These are phyloP conservation scores for Choristoneura rosaceana DNA, from an alignment of 2,888 invertebrate species.

Conservation along the genomic window DNA sequence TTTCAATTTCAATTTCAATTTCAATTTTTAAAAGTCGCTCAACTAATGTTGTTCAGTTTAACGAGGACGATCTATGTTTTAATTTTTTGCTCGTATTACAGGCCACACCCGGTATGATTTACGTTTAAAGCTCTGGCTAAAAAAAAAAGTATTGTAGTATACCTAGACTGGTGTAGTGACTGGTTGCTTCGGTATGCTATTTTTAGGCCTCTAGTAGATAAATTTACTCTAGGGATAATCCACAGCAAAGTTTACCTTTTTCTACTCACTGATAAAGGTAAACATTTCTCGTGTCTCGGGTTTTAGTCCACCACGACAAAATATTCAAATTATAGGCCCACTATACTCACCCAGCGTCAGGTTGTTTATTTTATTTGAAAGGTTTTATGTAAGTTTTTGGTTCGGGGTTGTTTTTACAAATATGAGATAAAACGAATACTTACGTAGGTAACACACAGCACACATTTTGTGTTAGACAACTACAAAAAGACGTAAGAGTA, in stretches of 20 bases:
- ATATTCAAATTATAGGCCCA: conserved; percentile 3
- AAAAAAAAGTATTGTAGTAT: neutral
- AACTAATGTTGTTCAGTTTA: no score
- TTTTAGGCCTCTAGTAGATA: neutral
- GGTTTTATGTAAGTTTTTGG: neutral
- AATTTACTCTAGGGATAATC: neutral
- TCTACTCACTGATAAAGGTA: neutral
- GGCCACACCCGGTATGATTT: no score
- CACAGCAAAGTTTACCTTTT: neutral
- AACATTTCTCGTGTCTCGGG: neutral
- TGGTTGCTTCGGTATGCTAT: neutral
- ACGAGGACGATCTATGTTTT: no score
- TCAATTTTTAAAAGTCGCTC: no score
- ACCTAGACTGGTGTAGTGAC: neutral
- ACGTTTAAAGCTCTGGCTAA: no score
- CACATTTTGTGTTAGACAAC: no score
- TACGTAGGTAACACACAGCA: neutral
- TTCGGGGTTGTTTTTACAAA: neutral
- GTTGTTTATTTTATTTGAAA: neutral
- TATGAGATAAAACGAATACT: neutral
- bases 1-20: no score
- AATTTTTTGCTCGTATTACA: no score
- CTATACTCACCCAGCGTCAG: neutral
- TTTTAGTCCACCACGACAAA: conserved; percentile 1
- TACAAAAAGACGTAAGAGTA: no score